Base-by-base conservation (phyloP, 2,797 vertebrate genomes). In the Staurois parvus region DNA sequence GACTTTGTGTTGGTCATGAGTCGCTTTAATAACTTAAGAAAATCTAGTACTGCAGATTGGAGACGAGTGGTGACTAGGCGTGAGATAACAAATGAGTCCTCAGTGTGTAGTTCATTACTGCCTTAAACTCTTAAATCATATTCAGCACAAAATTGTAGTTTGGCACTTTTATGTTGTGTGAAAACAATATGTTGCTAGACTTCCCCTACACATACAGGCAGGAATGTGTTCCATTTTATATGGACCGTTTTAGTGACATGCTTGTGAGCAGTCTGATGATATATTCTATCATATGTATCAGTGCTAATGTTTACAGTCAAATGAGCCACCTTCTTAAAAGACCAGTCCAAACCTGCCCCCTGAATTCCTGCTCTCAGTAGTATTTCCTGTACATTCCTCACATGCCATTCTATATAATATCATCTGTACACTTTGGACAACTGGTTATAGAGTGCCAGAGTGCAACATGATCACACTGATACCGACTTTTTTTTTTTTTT, bases 341-440 rank as follows among this genome's bases (percentile, higher is more conserved):
- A 66, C 72, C 37, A 45, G 79, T 68, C 77, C 28, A 30, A 56
- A 80, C 77, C 40, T 79, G 84, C 80, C 70, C 83, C 34, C 21
- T 76, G 74, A 52, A 70, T 76, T 72, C 68, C 76, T 72, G 34
- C 21, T 34, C n/a, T 82, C 70, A 0, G 19, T 24, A 74, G 69
- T 21, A 28, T 12, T 42, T n/a, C 17, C 32, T 62, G 19, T 37
- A 64, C 72, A 73, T 80, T 34, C 62, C 21, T 45, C 10, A 56
- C 76, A 80, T 85, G 15, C 77, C 72, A 74, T 37, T 59, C 52
- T 59, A 59, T 59, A 59, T 24, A 24, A 8, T 52, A 52, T 52
- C 48, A 21, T 59, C 19, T 59, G 52, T 59, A 13, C 21, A 24
- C 52, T 59, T 21, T 4, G 6, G 21, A 59, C 21, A 24, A 59